Percentiles rank a stretch among this genome's conserved stretches.
These are phyloP conservation scores for Bursaphelenchus okinawaensis DNA, from an alignment of 2,888 invertebrate species.

Conservation along the genomic window DNA sequence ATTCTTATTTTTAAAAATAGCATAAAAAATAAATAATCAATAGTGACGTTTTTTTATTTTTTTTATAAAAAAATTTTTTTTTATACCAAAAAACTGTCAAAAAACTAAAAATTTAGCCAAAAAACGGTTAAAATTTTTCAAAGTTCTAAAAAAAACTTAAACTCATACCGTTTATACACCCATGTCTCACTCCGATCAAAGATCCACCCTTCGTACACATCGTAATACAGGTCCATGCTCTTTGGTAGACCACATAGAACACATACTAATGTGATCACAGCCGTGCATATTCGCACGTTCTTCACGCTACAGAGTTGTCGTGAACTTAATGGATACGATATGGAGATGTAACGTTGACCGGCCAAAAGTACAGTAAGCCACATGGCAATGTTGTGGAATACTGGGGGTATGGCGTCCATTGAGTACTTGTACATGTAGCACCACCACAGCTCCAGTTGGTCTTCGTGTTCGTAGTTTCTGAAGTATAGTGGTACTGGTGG, in stretches of 20 bases:
- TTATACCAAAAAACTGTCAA: too few species aligned
- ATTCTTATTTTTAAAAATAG: too few species aligned
- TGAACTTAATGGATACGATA: conserved; percentile 83
- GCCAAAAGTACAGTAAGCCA: conserved; percentile 87
- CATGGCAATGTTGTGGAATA: conserved; percentile 87
- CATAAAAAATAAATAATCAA: too few species aligned
- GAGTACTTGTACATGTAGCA: conserved; percentile 54
- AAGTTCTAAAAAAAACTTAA: neutral
- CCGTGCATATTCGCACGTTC: conserved; percentile 67
- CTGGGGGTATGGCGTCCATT: conserved; percentile 64
- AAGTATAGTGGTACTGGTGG: too few species aligned
- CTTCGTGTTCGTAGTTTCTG: conserved; percentile 25
- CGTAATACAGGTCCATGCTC: conserved; percentile 71
- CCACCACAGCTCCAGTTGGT: conserved; percentile 47
- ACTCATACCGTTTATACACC: neutral
- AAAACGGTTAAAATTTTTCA: neutral
- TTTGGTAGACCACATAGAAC: conserved; percentile 76
- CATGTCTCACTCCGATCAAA: conserved; percentile 16
- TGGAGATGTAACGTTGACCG: conserved; percentile 86
- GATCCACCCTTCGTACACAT: conserved; percentile 67
- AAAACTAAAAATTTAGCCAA: neutral
- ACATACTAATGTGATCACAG: conserved; percentile 74
- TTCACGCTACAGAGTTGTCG: conserved; percentile 69
- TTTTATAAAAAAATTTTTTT: too few species aligned
- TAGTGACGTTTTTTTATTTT: too few species aligned